Evolutionary conservation across 2,113 vertebrate species (phyloP).

Genomic region (Gorsachius goisagi): DNA sequence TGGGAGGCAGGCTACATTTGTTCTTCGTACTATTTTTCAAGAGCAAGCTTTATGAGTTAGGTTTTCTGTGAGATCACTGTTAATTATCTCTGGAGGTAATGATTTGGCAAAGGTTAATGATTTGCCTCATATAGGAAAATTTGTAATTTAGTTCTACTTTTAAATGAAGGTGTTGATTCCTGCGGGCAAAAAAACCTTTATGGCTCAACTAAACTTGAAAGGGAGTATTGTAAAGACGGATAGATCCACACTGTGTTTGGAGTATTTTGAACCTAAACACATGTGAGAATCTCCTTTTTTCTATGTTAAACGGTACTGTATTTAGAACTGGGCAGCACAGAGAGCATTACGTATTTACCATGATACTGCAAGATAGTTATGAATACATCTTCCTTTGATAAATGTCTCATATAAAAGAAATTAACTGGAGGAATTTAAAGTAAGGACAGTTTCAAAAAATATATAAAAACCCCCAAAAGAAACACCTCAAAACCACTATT

Average conservation of each 20-base stretch:
- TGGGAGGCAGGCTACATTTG: neutral
- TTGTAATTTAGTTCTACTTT: slow-evolving; percentile 55
- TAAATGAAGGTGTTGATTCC: slow-evolving; percentile 56
- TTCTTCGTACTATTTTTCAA: slow-evolving; percentile 45
- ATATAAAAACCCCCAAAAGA: rapidly evolving
- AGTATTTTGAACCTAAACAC: neutral
- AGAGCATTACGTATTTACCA: neutral
- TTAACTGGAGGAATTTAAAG: neutral
- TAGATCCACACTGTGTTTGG: neutral
- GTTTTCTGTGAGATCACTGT: slow-evolving; percentile 53
- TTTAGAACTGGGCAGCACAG: neutral
- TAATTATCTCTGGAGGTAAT: slow-evolving; percentile 65
- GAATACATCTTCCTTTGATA: neutral
- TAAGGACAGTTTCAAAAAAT: neutral
- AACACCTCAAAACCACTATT: neutral
- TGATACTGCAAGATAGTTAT: neutral
- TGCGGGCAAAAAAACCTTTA: neutral
- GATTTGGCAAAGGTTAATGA: slow-evolving; percentile 71
- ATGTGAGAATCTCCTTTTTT: neutral
- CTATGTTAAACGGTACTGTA: neutral
- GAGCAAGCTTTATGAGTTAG: slow-evolving; percentile 48
- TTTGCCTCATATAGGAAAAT: slow-evolving; percentile 51
- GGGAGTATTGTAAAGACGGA: neutral
- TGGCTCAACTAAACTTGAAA: slow-evolving; percentile 19
- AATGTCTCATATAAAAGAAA: neutral